Conservation (phyloP, 1,140 invertebrate genomes). For the Drosophila busckii region DNA sequence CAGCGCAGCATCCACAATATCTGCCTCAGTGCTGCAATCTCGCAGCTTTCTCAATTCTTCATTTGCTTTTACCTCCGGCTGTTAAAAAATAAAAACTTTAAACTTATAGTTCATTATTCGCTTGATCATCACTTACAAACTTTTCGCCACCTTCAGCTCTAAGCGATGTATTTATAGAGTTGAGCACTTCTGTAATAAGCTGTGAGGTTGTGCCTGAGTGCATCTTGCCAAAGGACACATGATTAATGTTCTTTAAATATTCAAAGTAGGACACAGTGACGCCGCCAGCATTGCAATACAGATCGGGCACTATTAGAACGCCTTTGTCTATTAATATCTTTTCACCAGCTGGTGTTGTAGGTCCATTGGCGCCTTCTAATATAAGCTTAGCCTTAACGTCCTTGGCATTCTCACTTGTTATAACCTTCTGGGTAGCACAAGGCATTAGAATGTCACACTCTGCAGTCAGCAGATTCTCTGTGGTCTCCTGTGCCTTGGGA, state of each 20-base stretch:
- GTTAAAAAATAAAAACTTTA: too few species aligned
- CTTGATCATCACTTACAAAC: conserved; percentile 40
- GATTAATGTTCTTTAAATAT: conserved; percentile 94
- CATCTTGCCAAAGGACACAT: conserved; percentile 92
- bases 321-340: conserved; percentile 86
- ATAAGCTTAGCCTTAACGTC: conserved; percentile 87
- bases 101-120: too few species aligned
- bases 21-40: conserved; percentile 84
- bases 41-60: conserved; percentile 81
- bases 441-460: conserved; percentile 93
- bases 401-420: conserved; percentile 87
- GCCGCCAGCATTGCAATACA: conserved; percentile 91
- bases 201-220: conserved; percentile 81
- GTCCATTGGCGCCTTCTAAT: conserved; percentile 92
- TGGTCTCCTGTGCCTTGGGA: conserved; percentile 83
- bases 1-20: conserved; percentile 90
- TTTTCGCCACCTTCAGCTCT: not conserved
- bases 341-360: conserved; percentile 91
- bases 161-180: conserved; percentile 59
- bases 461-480: conserved; percentile 84
- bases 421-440: conserved; percentile 90
- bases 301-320: conserved; percentile 91
- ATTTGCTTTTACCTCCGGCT: conserved; percentile 82
- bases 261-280: conserved; percentile 96
- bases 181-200: conserved; percentile 50